A percentile compares a stretch with the other conserved stretches of the same genome.
phyloP scores from a whole-genome alignment of 2,113 vertebrate species.

The Tupaia tana region DNA sequence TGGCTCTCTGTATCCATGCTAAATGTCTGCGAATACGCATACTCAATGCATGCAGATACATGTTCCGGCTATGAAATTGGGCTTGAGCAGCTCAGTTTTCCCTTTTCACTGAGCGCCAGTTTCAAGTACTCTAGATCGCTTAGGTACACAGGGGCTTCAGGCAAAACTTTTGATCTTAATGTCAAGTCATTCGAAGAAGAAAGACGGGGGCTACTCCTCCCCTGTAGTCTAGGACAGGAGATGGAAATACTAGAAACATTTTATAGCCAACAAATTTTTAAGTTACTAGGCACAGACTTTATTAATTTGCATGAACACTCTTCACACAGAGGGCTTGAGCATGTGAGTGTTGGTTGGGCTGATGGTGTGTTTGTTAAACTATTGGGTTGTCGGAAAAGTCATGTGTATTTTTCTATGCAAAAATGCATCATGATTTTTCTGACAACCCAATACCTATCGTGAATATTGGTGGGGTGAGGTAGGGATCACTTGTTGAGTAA shows the following conservation, averaged over 20 bases:
- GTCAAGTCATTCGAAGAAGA: neutral
- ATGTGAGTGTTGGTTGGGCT: neutral
- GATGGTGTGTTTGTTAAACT: fast-evolving
- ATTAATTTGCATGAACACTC: neutral
- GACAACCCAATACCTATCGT: neutral
- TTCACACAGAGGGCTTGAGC: neutral
- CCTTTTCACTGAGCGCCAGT: neutral
- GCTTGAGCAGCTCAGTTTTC: neutral
- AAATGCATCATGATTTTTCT: no score
- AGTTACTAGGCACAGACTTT: neutral
- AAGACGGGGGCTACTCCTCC: neutral
- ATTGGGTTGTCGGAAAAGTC: no score
- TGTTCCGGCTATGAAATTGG: neutral
- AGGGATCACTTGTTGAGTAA: neutral
- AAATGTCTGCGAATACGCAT: fast-evolving
- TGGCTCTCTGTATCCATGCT: constrained; percentile 75
- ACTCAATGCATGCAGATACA: fast-evolving
- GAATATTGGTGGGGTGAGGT: neutral
- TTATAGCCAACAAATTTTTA: neutral
- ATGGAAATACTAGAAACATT: neutral
- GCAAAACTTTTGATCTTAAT: neutral
- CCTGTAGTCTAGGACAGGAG: neutral
- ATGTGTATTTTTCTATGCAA: no score
- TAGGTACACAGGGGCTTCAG: neutral
- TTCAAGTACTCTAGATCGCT: neutral